phyloP scores from a whole-genome alignment of 2,797 vertebrate genomes.

The Iguana delicatissima region DNA sequence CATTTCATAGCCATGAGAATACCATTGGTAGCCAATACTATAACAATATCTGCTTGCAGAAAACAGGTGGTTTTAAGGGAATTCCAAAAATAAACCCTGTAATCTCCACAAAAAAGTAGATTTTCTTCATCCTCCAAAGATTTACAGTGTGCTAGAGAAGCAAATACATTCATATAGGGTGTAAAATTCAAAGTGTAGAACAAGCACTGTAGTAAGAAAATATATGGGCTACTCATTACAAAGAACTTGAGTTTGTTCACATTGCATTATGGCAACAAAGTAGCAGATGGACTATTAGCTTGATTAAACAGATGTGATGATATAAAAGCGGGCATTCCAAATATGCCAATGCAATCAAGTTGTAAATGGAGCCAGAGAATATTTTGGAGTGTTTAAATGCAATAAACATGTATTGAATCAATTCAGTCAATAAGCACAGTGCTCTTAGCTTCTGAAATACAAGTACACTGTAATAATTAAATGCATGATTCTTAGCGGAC shows the following conservation, averaged over 20 bases:
- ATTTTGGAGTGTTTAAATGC: constrained; percentile 35
- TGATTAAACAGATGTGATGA: constrained; percentile 58
- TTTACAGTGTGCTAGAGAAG: background rate
- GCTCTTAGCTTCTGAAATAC: constrained; percentile 47
- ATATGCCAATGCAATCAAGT: constrained; percentile 60
- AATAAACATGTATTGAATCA: constrained; percentile 56
- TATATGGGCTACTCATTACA: constrained; percentile 47
- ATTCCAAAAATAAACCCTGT: constrained; percentile 28
- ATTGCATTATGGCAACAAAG: constrained; percentile 41
- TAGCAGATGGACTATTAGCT: constrained; percentile 69
- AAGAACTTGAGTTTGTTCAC: constrained; percentile 52
- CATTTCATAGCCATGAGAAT: constrained; percentile 27
- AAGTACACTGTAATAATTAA: constrained; percentile 40
- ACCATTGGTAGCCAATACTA: constrained; percentile 17
- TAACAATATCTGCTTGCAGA: constrained; percentile 22
- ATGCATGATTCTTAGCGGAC: constrained; percentile 19
- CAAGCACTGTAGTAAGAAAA: constrained; percentile 46
- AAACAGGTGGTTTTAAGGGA: background rate
- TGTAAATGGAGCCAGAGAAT: constrained; percentile 49
- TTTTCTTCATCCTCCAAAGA: constrained; percentile 48
- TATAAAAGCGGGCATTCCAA: constrained; percentile 48
- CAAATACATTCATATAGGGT: background rate
- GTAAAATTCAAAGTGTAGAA: constrained; percentile 42
- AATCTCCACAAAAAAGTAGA: constrained; percentile 25
- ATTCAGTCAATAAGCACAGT: constrained; percentile 58